Base-by-base conservation (phyloP, 1,140 invertebrate genomes). In the Thaumetopoea pityocampa region DNA sequence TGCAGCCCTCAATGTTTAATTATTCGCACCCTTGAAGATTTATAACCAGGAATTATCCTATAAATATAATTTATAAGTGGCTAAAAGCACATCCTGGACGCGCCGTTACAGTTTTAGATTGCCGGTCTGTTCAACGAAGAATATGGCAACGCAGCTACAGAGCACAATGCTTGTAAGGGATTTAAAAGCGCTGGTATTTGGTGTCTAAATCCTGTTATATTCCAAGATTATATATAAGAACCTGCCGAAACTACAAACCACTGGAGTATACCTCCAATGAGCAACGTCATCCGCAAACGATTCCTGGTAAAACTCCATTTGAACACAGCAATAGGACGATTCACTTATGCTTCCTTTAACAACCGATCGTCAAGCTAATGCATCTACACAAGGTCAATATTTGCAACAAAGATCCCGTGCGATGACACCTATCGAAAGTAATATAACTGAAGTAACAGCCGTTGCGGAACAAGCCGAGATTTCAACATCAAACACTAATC, bases 81-180 rank as follows among this genome's bases (percentile, higher is more conserved):
- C 26, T 78, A 9, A 53, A 42, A 38, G 45, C 45, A 9, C 63
- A 79, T 47, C 64, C 66, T 37, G 65, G 66, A 4, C 22, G 59
- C 5, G 52, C 55, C 11, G 58, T 79, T 6, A 67, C 52, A 60
- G 30, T 62, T 53, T 18, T 63, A 81, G 42, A 57, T 82, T 5
- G 50, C 43, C 5, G 20, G 20, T 11, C 32, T 80, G 12, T 59
- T 80, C 52, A 60, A 51, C 4, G 16, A 60, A 56, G 60, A 70
- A 14, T 82, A 64, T 61, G 28, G 48, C 3, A 65, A 66, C 33
- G 58, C 56, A 15, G 71, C 69, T 17, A 58, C 48, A 7, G 37
- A 69, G 4, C 36, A 48, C 9, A 72, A 58, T 57, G 59, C 40
- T n/a, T 15, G 26, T 38, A 36, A 50, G 9, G 33, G 33, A 24